Base-by-base conservation (phyloP, 2,113 vertebrate species). In the Acrocephalus arundinaceus region DNA sequence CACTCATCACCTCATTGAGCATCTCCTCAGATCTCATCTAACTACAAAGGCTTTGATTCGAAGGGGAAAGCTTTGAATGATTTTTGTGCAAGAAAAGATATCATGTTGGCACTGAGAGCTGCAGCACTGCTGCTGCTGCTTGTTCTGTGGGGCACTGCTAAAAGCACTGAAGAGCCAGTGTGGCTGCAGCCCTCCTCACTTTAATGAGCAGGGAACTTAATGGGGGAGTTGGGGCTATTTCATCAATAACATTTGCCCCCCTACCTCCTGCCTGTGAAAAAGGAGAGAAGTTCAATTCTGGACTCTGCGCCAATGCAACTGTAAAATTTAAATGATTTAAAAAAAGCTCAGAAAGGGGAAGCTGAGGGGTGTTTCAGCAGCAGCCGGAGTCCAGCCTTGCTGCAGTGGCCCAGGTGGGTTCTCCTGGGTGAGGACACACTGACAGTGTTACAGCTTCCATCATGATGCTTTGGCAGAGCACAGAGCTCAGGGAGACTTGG, bases 361-460 rank as follows among this genome's bases (percentile, higher is more conserved):
- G 70, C 68, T 30, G 49, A 25, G 39, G 61, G 70, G 57, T 85
- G 41, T 24, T 62, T 39, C 35, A 68, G 68, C 87, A 88, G 84
- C 85, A 70, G 71, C 77, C 3, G 0, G 23, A 30, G 74, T 24
- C 51, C 65, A 80, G 84, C 70, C 68, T 63, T 58, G 73, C 80
- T 89, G 76, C 80, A 86, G 73, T n/a, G 76, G 63, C 68, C 72
- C 48, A 23, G 84, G 71, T 41, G 66, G 52, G 57, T 6, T 71
- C 63, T 55, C 41, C 49, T 25, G 61, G 35, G 52, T 0, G 0
- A 61, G 77, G 49, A 70, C 49, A 54, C 0, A 0, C 58, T 39
- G 78, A 33, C 20, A 49, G 63, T 3, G 0, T 33, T 17, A 24
- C 49, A 31, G 52, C 86, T 83, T 25, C 4, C 4, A 37, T 52